Evolutionary conservation across 1,140 invertebrate genomes (phyloP), one percentile per base, ranked within the genome.

Genomic region (Bombus sibiricus): DNA sequence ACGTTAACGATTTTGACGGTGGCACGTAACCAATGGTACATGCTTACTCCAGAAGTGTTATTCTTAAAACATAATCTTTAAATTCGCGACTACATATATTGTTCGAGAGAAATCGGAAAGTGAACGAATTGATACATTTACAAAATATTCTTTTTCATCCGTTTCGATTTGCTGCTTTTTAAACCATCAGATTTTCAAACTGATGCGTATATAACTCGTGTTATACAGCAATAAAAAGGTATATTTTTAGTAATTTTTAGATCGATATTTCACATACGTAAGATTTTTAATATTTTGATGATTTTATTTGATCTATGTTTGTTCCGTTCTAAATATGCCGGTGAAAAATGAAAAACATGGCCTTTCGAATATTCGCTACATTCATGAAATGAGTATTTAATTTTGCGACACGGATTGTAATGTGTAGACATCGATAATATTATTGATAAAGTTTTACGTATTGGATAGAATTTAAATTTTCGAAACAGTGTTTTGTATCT

Each of bases 351-450:
- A 8, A 22, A 53, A 53, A 22, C 47, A 53, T 2, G 18, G 1
- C 5, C 86, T 88, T 89, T 89, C 34, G 73, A n/a, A 78, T 28
- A 66, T 22, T n/a, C 59, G 64, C 73, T 86, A 32, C 75, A 88
- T 86, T 79, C 37, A 76, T 69, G 62, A 78, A 71, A 75, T 28
- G 74, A 64, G n/a, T 71, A 88, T 83, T 59, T 88, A 88, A 88
- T 82, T 89, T 89, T 57, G 76, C 9, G 37, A 34, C 47, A 71
- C 34, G 18, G 4, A n/a, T 76, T 74, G 13, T 37, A 57, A 5
- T 10, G 32, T 64, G 71, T 59, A 15, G 43, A 43, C n/a, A 22
- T 62, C 37, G n/a, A 85, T 71, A 41, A 47, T 59, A 34, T 64
- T 72, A 77, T 79, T 34, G 12, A 68, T 53, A 12, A 87, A 62